Evolutionary conservation across 2,113 vertebrate genomes (phyloP).

Genomic region (Malurus melanocephalus): DNA sequence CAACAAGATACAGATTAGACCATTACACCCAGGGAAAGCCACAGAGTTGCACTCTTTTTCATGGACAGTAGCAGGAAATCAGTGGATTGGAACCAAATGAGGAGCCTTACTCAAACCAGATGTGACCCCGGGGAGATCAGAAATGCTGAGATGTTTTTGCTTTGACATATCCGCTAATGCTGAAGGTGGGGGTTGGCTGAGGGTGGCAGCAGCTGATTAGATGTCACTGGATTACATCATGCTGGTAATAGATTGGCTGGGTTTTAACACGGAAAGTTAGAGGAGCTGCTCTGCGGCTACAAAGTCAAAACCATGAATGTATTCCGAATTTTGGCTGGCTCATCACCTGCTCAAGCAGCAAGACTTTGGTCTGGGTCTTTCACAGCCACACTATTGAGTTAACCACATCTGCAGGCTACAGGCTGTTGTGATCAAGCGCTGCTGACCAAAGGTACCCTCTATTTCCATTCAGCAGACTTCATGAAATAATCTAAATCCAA

Average conservation of each 20-base stretch:
- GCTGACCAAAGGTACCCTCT: neutral
- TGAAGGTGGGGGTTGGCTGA: slow-evolving; percentile 23
- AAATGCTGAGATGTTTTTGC: slow-evolving; percentile 57
- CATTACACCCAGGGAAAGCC: slow-evolving; percentile 59
- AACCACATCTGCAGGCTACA: neutral
- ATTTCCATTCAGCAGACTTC: neutral
- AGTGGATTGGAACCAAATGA: slow-evolving; percentile 73
- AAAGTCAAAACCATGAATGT: neutral
- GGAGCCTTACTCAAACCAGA: slow-evolving; percentile 65
- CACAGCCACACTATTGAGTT: neutral
- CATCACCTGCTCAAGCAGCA: neutral
- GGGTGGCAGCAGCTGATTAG: slow-evolving; percentile 21
- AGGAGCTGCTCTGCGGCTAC: neutral
- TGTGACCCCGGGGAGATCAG: slow-evolving; percentile 52
- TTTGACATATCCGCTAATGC: slow-evolving; percentile 33
- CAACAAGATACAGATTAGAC: slow-evolving; percentile 66
- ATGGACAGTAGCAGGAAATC: slow-evolving; percentile 77
- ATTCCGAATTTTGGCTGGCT: neutral
- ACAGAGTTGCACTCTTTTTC: slow-evolving; percentile 60
- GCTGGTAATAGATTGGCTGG: neutral
- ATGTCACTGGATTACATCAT: slow-evolving; percentile 10
- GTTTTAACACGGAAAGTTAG: neutral
- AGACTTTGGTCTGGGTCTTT: neutral
- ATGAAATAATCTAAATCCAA: neutral
- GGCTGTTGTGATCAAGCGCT: neutral